These are phyloP conservation scores for Bilobella aurantiaca DNA, from an alignment of 1,140 invertebrate genomes.

Conservation along the genomic window DNA sequence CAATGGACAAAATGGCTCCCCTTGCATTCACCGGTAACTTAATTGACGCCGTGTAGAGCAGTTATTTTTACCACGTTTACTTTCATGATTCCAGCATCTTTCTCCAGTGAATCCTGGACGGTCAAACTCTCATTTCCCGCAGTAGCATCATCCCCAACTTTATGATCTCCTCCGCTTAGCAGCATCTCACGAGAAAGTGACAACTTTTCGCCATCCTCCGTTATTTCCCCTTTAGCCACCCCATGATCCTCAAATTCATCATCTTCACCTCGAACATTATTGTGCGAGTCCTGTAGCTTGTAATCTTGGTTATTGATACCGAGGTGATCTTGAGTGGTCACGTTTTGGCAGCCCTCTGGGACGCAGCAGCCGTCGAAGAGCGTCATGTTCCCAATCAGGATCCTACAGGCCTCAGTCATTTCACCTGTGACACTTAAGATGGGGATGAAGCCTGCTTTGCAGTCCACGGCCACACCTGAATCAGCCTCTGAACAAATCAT, in stretches of 20 bases:
- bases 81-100: background rate
- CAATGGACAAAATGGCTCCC: conserved; percentile 31
- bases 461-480: conserved; percentile 4
- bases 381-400: conserved; percentile 23
- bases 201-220: background rate
- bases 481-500: conserved; percentile 20
- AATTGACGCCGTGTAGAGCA: conserved; percentile 33
- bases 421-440: conserved; percentile 29
- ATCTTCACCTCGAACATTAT: conserved; percentile 28
- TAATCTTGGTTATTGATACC: conserved; percentile 23
- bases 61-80: conserved; percentile 31
- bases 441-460: conserved; percentile 21
- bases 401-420: conserved; percentile 31
- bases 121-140: background rate
- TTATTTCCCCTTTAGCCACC: background rate
- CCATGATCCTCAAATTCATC: background rate
- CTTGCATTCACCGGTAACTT: conserved; percentile 32
- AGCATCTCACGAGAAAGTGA: background rate
- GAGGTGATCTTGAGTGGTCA: conserved; percentile 26
- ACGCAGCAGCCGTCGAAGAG: conserved; percentile 34
- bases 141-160: conserved; percentile 14
- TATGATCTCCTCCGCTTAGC: background rate
- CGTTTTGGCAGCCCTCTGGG: conserved; percentile 29
- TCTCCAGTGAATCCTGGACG: background rate
- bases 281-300: conserved; percentile 31